Conservation (phyloP, 2,888 invertebrate species). For the Myopa testacea region DNA sequence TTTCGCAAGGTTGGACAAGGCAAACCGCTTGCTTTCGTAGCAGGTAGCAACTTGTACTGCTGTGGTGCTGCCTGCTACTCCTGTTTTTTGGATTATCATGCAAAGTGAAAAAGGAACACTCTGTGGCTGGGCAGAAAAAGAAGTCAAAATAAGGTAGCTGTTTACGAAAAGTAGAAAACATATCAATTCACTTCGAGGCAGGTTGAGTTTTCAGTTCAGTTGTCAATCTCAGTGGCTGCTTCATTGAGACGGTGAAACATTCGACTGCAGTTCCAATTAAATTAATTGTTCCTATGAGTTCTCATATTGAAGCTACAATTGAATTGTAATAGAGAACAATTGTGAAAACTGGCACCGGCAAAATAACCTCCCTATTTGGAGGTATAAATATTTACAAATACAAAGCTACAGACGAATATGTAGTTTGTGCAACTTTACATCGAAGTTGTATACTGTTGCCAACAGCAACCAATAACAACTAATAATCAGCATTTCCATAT, state of each 20-base stretch:
- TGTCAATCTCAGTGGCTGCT: too few species aligned
- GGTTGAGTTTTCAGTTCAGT: too few species aligned
- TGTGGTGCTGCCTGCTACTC: neutral
- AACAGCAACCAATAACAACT: constrained; percentile 25
- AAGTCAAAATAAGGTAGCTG: neutral
- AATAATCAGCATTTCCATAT: neutral
- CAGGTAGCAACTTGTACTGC: neutral
- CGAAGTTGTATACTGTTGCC: constrained; percentile 15
- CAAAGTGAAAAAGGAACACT: neutral
- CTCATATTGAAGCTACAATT: too few species aligned
- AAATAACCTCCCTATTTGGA: neutral
- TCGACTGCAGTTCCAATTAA: neutral
- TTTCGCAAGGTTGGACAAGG: constrained; percentile 45
- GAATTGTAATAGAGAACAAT: too few species aligned
- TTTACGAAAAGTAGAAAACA: neutral
- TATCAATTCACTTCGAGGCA: too few species aligned
- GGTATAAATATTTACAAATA: too few species aligned
- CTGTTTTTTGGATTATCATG: neutral
- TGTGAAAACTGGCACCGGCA: too few species aligned
- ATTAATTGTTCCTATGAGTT: too few species aligned
- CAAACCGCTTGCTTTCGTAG: constrained; percentile 36
- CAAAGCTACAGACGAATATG: too few species aligned
- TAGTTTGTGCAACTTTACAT: too few species aligned
- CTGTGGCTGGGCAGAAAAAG: neutral
- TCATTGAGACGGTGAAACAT: neutral